Evolutionary conservation across 1,140 invertebrate genomes (phyloP).

Genomic region (Scaptodrosophila lebanonensis): DNA sequence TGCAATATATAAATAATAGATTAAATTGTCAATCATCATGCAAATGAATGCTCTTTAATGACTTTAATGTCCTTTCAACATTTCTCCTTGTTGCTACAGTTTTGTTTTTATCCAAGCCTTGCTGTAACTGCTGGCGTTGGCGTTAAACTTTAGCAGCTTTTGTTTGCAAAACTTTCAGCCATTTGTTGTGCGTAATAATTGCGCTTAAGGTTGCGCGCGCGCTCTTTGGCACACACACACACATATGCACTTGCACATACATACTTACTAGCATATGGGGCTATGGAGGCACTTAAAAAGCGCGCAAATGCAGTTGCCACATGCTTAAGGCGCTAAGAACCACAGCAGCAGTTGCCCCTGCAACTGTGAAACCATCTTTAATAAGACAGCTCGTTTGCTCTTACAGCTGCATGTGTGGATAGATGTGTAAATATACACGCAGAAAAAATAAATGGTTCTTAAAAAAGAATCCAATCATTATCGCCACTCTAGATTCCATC

Average conservation of each 20-base stretch:
- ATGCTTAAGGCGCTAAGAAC: conserved; percentile 40
- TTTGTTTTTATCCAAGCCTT: too few relatives aligned
- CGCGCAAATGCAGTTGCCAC: conserved; percentile 33
- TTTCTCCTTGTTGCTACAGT: too few relatives aligned
- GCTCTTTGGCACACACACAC: background rate
- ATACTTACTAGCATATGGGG: conserved; percentile 18
- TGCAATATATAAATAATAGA: too few relatives aligned
- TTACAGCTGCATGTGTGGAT: conserved; percentile 7
- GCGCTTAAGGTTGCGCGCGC: conserved; percentile 31
- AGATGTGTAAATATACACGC: too few relatives aligned
- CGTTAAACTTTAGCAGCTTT: conserved; percentile 22
- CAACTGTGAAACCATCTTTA: conserved; percentile 36
- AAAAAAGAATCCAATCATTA: too few relatives aligned
- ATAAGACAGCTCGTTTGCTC: conserved; percentile 65
- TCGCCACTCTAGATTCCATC: too few relatives aligned
- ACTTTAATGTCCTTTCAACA: too few relatives aligned
- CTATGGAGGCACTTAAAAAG: conserved; percentile 44
- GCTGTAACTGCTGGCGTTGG: background rate
- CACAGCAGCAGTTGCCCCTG: conserved; percentile 14
- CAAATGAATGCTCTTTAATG: too few relatives aligned
- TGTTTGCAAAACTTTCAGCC: conserved; percentile 23
- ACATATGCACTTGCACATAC: conserved; percentile 1
- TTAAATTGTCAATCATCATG: too few relatives aligned
- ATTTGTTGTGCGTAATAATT: conserved; percentile 66
- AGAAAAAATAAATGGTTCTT: too few relatives aligned